Percentiles rank a stretch among this genome's conserved stretches.
These are phyloP conservation scores for Anthophora plumipes DNA, from an alignment of 2,888 invertebrate genomes.

Conservation along the genomic window DNA sequence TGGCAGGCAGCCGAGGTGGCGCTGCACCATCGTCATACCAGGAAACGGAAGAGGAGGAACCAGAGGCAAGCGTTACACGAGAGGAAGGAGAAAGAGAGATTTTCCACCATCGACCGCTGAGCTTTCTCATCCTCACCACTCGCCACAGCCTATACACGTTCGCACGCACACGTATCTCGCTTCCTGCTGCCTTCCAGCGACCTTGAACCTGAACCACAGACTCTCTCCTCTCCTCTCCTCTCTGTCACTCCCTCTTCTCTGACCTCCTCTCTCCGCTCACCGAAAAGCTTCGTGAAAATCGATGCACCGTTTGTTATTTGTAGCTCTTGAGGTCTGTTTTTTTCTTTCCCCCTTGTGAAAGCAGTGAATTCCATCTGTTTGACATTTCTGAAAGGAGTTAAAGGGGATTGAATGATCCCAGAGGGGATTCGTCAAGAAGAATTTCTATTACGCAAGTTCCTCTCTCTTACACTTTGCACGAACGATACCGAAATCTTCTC, in stretches of 20 bases:
- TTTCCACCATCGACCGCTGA: slow-evolving; percentile 61
- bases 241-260: slow-evolving; percentile 41
- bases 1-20: slow-evolving; percentile 32
- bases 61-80: not conserved
- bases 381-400: not conserved
- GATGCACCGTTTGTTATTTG: slow-evolving; percentile 57
- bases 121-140: slow-evolving; percentile 4
- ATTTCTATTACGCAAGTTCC: too few relatives aligned
- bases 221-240: slow-evolving; percentile 39
- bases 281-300: slow-evolving; percentile 59
- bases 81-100: slow-evolving; percentile 23
- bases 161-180: slow-evolving; percentile 35
- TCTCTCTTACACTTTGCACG: too few relatives aligned
- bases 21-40: slow-evolving; percentile 19
- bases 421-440: too few relatives aligned
- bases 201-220: slow-evolving; percentile 74
- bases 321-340: not conserved
- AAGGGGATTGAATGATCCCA: too few relatives aligned
- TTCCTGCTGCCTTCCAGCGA: slow-evolving; percentile 61
- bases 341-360: not conserved
- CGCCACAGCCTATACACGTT: slow-evolving; percentile 12
- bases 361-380: not conserved
- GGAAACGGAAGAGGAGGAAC: not conserved
- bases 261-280: slow-evolving; percentile 40
- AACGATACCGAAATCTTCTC: not conserved